Base-by-base conservation (phyloP, 2,113 vertebrate genomes). In the Ceyx cyanopectus region DNA sequence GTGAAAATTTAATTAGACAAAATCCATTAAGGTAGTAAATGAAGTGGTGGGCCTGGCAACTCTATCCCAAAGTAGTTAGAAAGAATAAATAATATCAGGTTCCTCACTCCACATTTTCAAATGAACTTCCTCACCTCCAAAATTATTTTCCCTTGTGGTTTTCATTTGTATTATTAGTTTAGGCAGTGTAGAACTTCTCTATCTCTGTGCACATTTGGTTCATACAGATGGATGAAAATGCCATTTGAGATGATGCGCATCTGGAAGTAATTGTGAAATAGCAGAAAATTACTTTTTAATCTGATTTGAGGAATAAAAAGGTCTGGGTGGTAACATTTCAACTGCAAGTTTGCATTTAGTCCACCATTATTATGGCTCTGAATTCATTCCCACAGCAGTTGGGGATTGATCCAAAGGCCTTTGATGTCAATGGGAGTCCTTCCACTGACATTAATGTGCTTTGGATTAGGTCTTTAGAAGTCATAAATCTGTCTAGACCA, bases 251-350 rank as follows among this genome's bases (percentile, higher is more conserved):
- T 94, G 87, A 95, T 92, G 96, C 5, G 46, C 95, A 93, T 96
- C 96, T 96, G 96, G 88, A 95, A 96, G 95, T 94, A 96, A 96
- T 95, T 91, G 72, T 96, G 93, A 94, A 94, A 94, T 69, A 69
- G 93, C 63, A 92, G 67, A 94, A 96, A 97, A 95, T 93, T 10
- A 96, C 87, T 92, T 94, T 91, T 95, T 96, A 97, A 92, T 95
- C 94, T 96, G 87, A 93, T 97, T 96, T 94, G 87, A 92, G 87
- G 87, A 95, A 91, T 91, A 81, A 90, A 92, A 82, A 97, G 90
- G 74, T 95, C 95, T 93, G 83, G 94, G 62, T 81, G 86, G 88
- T 94, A 90, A 89, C 75, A 79, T 81, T 80, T 89, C 91, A 69
- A 40, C 62, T 94, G 69, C 78, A 80, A 95, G 91, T 70, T 74